Percentiles rank a stretch among this genome's conserved stretches.
phyloP scores from a whole-genome alignment of 30 jellyfish, hydroid and myxozoan genomes.

The Aurelia coerulea region DNA sequence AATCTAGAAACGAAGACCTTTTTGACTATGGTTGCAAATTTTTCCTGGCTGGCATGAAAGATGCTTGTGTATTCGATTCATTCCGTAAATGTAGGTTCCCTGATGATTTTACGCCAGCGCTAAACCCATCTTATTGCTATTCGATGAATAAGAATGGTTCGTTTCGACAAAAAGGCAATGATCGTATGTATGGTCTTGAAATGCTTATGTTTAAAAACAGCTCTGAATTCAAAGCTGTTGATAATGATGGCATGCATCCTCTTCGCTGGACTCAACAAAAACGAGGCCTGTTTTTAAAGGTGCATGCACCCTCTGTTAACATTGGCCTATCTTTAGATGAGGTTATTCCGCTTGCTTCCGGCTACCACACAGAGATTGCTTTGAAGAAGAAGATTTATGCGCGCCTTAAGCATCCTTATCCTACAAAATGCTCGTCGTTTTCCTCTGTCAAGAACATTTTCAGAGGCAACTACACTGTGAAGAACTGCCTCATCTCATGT shows the following conservation, averaged over 20 bases:
- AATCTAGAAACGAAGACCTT: not conserved
- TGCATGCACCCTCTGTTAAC: conserved; percentile 3
- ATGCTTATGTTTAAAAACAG: conserved; percentile 16
- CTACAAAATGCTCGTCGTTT: conserved; percentile 6
- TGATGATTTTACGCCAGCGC: conserved; percentile 7
- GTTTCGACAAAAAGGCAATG: not conserved
- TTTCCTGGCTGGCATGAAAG: conserved; percentile 10
- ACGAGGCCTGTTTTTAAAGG: conserved; percentile 10
- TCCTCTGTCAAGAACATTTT: not conserved
- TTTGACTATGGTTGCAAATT: conserved; percentile 31
- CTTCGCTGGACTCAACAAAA: not conserved
- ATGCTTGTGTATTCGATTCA: conserved; percentile 1
- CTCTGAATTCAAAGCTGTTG: too few relatives aligned
- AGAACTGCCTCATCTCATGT: conserved; percentile 9
- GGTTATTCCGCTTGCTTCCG: conserved; percentile 7
- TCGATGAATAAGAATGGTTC: conserved; percentile 18
- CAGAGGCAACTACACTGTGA: conserved; percentile 12
- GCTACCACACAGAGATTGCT: conserved; percentile 11
- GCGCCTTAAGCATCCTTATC: conserved; percentile 15
- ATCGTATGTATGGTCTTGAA: conserved; percentile 16
- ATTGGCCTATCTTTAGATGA: not conserved
- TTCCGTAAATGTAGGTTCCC: conserved; percentile 5
- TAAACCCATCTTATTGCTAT: conserved; percentile 7
- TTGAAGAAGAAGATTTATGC: not conserved
- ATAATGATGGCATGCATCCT: too few relatives aligned